Conservation (phyloP, 2,888 invertebrate genomes). For the Bedellia somnulentella region DNA sequence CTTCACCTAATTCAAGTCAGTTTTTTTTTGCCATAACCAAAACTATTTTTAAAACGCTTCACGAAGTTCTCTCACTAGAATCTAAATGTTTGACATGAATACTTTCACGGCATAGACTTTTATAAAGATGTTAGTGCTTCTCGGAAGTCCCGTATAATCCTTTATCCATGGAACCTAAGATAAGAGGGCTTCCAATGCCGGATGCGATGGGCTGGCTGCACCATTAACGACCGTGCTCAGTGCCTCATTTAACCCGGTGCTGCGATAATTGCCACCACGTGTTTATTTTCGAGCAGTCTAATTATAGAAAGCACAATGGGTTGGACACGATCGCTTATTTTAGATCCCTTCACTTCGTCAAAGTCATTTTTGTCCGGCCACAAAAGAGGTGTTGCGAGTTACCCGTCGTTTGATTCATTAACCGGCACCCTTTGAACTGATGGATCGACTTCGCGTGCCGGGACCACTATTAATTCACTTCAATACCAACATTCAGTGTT, state of each 20-base stretch:
- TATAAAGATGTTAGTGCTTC: slow-evolving; percentile 24
- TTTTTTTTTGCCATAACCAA: too few relatives aligned
- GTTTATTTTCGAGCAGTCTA: slow-evolving; percentile 55
- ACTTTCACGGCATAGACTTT: too few relatives aligned
- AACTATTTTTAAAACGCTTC: too few relatives aligned
- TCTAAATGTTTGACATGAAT: too few relatives aligned
- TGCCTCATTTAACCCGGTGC: slow-evolving; percentile 59
- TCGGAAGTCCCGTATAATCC: slow-evolving; percentile 32
- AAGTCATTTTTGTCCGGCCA: slow-evolving; percentile 48
- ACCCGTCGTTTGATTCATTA: slow-evolving; percentile 56
- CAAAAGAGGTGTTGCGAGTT: slow-evolving; percentile 53
- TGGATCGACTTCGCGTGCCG: slow-evolving; percentile 31
- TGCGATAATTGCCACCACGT: slow-evolving; percentile 60
- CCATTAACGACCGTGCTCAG: slow-evolving; percentile 52
- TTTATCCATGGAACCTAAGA: slow-evolving; percentile 21
- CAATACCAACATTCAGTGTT: slow-evolving; percentile 3
- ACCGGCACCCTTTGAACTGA: slow-evolving; percentile 48
- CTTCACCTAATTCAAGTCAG: too few relatives aligned
- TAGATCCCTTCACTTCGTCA: slow-evolving; percentile 45
- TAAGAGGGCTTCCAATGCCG: slow-evolving; percentile 33
- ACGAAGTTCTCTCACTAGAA: too few relatives aligned
- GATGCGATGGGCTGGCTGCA: slow-evolving; percentile 33
- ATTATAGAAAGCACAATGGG: slow-evolving; percentile 56
- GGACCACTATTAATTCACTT: slow-evolving; percentile 31
- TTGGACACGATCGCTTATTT: slow-evolving; percentile 57